Base-by-base conservation (phyloP, 2,888 invertebrate genomes). In the Melanchra persicariae region DNA sequence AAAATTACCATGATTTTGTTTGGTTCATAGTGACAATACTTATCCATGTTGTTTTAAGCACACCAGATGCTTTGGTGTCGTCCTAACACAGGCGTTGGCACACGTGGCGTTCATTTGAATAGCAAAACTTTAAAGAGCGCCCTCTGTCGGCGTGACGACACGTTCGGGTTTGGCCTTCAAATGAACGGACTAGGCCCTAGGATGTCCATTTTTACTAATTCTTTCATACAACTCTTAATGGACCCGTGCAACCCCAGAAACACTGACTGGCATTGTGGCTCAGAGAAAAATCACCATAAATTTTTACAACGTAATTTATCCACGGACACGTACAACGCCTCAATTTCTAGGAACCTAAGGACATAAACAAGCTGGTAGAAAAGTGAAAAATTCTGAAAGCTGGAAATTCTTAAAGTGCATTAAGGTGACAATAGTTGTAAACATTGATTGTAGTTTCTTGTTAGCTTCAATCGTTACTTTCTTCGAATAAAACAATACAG, bases 401-500 rank as follows among this genome's bases (percentile, higher is more conserved):
- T 49, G n/a, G 15, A 55, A 8, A 64, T 70, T 60, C 43, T 43
- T 60, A 7, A 43, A 30, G 19, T 43, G 15, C n/a, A 59, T 30
- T 10, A 37, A 64, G 22, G 19, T 51, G 15, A 30, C 64, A 71
- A 57, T 75, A 52, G 12, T 73, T 55, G 10, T 43, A 54, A 75
- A 62, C 49, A 65, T 22, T 34, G 57, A 22, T 57, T 34, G 70
- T 47, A 62, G n/a, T 24, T 58, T 65, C 66, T 64, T 55, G 49
- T 4, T 19, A 59, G 22, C 45, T 22, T 54, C 12, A 55, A 10
- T 40, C 54, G 26, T 51, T n/a, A 58, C 43, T 43, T 79, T 77
- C 79, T 55, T 30, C 45, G 81, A 54, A 81, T 43, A 12, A 66
- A 47, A 79, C 81, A 79, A 81, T 79, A 73, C 64, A 24, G 17